Conservation (phyloP, 2,797 vertebrate genomes). For the Cossypha dichroa region DNA sequence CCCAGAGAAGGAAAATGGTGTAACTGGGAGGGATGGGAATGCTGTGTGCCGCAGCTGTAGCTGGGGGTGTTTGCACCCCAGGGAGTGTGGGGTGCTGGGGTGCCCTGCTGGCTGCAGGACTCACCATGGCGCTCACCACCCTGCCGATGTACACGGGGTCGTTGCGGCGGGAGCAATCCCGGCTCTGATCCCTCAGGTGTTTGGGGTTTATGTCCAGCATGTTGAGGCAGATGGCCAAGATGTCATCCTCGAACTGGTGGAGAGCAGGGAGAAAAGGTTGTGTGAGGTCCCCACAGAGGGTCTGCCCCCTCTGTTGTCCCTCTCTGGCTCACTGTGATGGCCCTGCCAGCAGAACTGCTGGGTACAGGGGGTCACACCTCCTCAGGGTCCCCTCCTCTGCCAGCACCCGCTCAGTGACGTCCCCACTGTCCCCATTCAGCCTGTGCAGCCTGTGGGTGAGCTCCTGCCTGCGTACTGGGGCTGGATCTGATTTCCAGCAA, state of each 20-base stretch:
- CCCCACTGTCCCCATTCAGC: neutral
- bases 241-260: constrained; percentile 87
- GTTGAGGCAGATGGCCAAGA: constrained; percentile 85
- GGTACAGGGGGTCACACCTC: too few relatives aligned
- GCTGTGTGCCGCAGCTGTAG: neutral
- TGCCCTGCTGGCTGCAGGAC: neutral
- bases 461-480: accelerated
- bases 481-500: neutral
- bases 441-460: neutral
- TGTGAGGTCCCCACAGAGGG: neutral
- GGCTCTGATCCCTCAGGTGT: constrained; percentile 77
- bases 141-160: constrained; percentile 89
- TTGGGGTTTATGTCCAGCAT: constrained; percentile 91
- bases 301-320: neutral
- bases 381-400: accelerated
- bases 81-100: neutral
- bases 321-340: neutral
- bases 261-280: neutral
- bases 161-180: constrained; percentile 87
- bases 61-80: neutral
- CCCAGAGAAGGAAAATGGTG: neutral
- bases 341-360: neutral
- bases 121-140: constrained; percentile 93
- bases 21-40: neutral
- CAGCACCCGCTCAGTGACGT: accelerated